Evolutionary conservation across 2,888 invertebrate genomes (phyloP), one percentile per base, ranked within the genome.

Genomic region (Lithophane leautieri): DNA sequence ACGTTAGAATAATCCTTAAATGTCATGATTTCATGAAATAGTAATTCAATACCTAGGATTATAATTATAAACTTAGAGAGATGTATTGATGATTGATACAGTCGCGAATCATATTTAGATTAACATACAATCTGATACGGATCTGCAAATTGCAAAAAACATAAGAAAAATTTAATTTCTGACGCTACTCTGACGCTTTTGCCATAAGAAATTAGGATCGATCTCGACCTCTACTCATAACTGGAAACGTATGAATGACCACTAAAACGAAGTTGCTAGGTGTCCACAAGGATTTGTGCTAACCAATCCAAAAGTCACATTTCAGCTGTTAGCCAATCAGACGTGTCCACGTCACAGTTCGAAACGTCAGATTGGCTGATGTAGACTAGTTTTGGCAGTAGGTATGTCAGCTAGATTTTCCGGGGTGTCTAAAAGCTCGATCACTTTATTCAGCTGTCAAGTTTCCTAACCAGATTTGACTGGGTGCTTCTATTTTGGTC

Each of bases 281-380:
- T 34, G 4, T 34, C n/a, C 19, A 34, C n/a, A 44, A 14, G n/a
- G 1, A 28, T 16, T 14, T 40, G 4, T 50, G 11, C 11, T 28
- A 22, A 25, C 22, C 19, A 73, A 62, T 56, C 14, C 0, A 1
- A 50, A n/a, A 63, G 16, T n/a, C 22, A 14, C 25, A 79, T 4
- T n/a, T 3, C 11, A 44, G 3, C 7, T 61, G 28, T 63, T 58
- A 22, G 11, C 40, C 76, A 76, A 76, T 82, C 82, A 76, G 22
- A 66, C 2, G 16, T 47, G 34, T 62, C 25, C 19, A 52, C 14
- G 28, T 40, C 44, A 52, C 28, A 19, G 25, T 9, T 19, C 19
- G 7, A 16, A 28, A 54, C 16, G 14, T 47, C 16, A n/a, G n/a
- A 76, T 34, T 58, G 47, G 40, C 19, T 34, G 34, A 73, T 28